Percentiles rank a stretch among this genome's conserved stretches.
Evolutionary conservation across 2,113 vertebrate species (phyloP).

Genomic region (Balaenoptera acutorostrata): DNA sequence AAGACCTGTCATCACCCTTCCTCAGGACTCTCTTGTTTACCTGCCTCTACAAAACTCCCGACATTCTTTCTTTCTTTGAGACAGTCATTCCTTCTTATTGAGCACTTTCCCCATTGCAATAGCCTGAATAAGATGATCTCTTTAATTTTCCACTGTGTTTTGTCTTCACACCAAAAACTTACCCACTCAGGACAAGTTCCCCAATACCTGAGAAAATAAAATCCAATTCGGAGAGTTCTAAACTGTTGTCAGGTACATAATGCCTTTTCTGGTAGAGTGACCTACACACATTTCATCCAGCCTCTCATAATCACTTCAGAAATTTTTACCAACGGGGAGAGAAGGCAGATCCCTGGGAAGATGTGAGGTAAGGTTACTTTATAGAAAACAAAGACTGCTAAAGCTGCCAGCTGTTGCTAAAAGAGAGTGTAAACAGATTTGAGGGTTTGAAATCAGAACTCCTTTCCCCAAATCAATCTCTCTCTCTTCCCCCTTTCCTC

Average conservation of each 20-base stretch:
- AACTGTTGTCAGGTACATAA: neutral
- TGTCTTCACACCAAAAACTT: neutral
- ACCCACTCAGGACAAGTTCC: neutral
- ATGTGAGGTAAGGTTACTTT: neutral
- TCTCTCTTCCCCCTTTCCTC: rapidly evolving
- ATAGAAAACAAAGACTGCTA: neutral
- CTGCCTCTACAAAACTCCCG: neutral
- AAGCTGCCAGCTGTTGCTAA: neutral
- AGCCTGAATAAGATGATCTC: neutral
- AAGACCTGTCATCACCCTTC: neutral
- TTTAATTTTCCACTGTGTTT: neutral
- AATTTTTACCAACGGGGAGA: neutral
- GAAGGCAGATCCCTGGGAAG: neutral
- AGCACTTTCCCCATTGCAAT: neutral
- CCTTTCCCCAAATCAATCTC: neutral
- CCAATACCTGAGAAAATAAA: neutral
- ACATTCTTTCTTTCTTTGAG: neutral
- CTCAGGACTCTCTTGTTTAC: neutral
- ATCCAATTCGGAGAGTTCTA: neutral
- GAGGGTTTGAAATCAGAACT: neutral
- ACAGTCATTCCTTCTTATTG: neutral
- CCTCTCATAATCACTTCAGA: neutral
- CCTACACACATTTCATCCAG: neutral
- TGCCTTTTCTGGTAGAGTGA: neutral
- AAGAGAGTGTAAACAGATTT: neutral